Percentiles rank a stretch among this genome's conserved stretches.
These are phyloP conservation scores for Chymomyza costata DNA, from an alignment of 1,140 invertebrate species.

Conservation along the genomic window DNA sequence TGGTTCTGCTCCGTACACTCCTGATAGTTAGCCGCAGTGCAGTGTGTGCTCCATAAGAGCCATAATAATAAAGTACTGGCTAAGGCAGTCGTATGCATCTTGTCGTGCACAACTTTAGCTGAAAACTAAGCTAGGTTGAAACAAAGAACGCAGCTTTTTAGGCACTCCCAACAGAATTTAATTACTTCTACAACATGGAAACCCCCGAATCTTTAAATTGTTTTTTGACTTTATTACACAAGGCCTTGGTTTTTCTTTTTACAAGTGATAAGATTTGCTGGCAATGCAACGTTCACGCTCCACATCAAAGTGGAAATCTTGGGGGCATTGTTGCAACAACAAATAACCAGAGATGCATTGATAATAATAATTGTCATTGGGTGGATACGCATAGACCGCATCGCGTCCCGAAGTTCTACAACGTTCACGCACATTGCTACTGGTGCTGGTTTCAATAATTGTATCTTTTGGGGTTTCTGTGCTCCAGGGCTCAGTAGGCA, in stretches of 20 bases:
- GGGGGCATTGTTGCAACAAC: conserved; percentile 52
- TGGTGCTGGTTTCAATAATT: background rate
- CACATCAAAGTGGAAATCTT: conserved; percentile 42
- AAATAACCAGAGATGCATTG: conserved; percentile 46
- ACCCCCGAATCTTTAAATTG: conserved; percentile 10
- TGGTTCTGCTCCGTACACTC: conserved; percentile 32
- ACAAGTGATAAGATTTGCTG: conserved; percentile 32
- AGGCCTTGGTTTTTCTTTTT: background rate
- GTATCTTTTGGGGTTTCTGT: background rate
- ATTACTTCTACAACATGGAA: too few species aligned
- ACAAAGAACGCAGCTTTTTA: too few species aligned
- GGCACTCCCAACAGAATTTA: too few species aligned
- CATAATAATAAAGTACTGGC: too few species aligned
- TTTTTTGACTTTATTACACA: conserved; percentile 25
- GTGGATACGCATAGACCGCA: conserved; percentile 51
- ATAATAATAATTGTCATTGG: conserved; percentile 56
- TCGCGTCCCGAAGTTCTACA: conserved; percentile 31
- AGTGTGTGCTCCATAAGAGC: too few species aligned
- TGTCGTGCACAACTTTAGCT: too few species aligned
- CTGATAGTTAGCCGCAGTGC: too few species aligned
- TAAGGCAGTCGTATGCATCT: too few species aligned
- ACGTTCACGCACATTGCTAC: conserved; percentile 19
- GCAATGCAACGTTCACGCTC: conserved; percentile 33
- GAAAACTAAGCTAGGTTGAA: too few species aligned
- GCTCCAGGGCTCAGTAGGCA: too few species aligned